Percentiles rank a stretch among this genome's conserved stretches.
Evolutionary conservation across 2,797 vertebrate genomes (phyloP).

Genomic region (Esox masquinongy): DNA sequence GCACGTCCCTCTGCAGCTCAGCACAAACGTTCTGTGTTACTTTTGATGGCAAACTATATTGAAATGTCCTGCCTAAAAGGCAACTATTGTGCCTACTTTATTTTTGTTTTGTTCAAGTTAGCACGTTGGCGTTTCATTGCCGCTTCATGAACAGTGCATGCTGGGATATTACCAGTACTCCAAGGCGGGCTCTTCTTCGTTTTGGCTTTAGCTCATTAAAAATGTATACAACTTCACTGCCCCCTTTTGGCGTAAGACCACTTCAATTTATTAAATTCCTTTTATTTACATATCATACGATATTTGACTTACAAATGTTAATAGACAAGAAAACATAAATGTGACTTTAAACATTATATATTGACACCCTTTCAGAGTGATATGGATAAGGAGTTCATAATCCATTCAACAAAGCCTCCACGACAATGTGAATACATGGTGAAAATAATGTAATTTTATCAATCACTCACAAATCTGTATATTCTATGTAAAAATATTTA

Average conservation of each 20-base stretch:
- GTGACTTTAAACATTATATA: background rate
- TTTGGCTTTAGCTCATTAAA: background rate
- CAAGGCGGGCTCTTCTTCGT: constrained; percentile 49
- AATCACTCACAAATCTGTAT: background rate
- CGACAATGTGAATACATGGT: background rate
- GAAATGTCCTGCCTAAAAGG: background rate
- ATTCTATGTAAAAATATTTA: background rate
- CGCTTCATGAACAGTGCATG: constrained; percentile 59
- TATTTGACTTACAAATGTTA: background rate
- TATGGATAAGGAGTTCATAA: too few species aligned
- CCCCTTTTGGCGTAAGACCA: constrained; percentile 26
- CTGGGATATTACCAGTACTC: constrained; percentile 27
- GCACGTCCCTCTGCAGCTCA: constrained; percentile 17
- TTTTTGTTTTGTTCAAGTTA: constrained; percentile 56
- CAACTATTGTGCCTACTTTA: constrained; percentile 26
- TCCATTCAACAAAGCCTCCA: background rate
- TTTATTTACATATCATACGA: background rate
- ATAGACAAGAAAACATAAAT: background rate
- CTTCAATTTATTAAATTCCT: background rate
- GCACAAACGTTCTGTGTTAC: background rate
- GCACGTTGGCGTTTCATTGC: constrained; percentile 74
- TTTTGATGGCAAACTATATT: background rate
- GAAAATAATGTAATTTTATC: background rate
- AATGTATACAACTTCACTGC: constrained; percentile 17
- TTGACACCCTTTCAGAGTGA: background rate